phyloP scores from a whole-genome alignment of 2,888 invertebrate species.

The Anorthoa munda region DNA sequence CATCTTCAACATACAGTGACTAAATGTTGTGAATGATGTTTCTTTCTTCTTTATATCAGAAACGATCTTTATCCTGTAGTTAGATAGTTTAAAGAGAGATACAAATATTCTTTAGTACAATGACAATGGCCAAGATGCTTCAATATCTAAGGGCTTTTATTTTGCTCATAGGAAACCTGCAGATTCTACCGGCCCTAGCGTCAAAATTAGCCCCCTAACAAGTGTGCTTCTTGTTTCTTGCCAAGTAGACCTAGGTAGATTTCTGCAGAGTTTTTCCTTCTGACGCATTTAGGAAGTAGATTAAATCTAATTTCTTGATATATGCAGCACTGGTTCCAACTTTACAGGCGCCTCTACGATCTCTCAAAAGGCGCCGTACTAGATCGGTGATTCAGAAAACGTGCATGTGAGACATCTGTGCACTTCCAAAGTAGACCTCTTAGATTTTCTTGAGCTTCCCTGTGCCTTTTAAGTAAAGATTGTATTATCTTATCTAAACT shows the following conservation, averaged over 20 bases:
- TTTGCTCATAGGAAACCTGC: background rate
- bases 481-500: background rate
- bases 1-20: background rate
- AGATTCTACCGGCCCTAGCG: too few relatives aligned
- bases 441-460: slow-evolving; percentile 19
- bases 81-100: too few relatives aligned
- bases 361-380: slow-evolving; percentile 36
- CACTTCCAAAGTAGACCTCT: slow-evolving; percentile 34
- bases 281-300: slow-evolving; percentile 18
- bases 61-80: background rate
- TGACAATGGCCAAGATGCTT: too few relatives aligned
- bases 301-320: slow-evolving; percentile 23
- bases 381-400: slow-evolving; percentile 37
- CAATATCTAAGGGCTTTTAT: background rate
- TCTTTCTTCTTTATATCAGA: background rate
- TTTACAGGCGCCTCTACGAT: slow-evolving; percentile 33
- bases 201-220: background rate
- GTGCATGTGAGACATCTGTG: slow-evolving; percentile 30
- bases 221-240: background rate
- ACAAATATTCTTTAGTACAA: too few relatives aligned
- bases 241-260: too few relatives aligned
- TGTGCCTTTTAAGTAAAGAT: background rate
- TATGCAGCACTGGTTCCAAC: slow-evolving; percentile 20
- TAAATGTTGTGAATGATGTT: background rate
- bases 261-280: background rate